Evolutionary conservation across 1,140 invertebrate species (phyloP).

Genomic region (Apis cerana): DNA sequence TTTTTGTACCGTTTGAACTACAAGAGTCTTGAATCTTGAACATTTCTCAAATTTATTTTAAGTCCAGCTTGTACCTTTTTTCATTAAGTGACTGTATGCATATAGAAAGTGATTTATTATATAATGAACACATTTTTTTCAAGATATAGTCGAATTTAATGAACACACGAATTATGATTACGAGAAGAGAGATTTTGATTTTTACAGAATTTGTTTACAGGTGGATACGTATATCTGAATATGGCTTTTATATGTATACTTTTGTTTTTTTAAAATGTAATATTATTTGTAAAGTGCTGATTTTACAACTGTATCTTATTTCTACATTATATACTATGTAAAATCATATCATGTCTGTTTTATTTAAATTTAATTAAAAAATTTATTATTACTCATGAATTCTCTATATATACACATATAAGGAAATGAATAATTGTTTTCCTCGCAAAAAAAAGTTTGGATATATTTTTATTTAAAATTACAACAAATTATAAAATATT

Average conservation of each 20-base stretch:
- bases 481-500: background rate
- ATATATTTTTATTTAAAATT: background rate
- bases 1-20: constrained; percentile 43
- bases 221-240: background rate
- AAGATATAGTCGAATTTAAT: constrained; percentile 37
- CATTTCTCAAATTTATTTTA: constrained; percentile 2
- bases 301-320: background rate
- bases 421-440: background rate
- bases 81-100: constrained; percentile 17
- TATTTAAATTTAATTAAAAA: background rate
- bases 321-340: background rate
- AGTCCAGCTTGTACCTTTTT: background rate
- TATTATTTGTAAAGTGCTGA: background rate
- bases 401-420: background rate
- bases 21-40: constrained; percentile 14
- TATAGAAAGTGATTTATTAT: constrained; percentile 42
- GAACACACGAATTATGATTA: constrained; percentile 44
- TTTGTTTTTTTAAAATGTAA: constrained; percentile 7
- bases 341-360: background rate
- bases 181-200: constrained; percentile 23
- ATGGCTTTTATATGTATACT: background rate
- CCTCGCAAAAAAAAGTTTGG: background rate
- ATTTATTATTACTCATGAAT: background rate
- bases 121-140: constrained; percentile 49
- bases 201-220: constrained; percentile 18